A percentile compares a stretch with the other conserved stretches of the same genome.
phyloP scores from a whole-genome alignment of 30 jellyfish, hydroid and myxozoan genomes.

The Aurelia sp. region DNA sequence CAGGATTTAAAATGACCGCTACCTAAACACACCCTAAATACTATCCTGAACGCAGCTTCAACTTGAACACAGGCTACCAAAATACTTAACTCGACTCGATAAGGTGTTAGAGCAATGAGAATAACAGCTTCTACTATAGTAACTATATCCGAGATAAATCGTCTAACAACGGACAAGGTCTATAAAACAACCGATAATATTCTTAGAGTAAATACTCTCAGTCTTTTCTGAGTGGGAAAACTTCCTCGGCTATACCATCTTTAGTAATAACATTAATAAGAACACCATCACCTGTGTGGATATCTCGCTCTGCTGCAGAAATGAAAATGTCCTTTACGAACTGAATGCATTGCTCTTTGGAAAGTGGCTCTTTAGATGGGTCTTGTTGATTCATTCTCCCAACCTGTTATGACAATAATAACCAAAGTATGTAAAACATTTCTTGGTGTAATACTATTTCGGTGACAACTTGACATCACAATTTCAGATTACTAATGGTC shows the following conservation, averaged over 20 bases:
- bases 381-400: constrained; percentile 83
- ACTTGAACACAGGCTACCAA: no score
- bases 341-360: constrained; percentile 79
- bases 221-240: constrained; percentile 90
- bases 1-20: no score
- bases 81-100: no score
- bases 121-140: no score
- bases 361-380: constrained; percentile 67
- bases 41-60: no score
- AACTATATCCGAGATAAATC: no score
- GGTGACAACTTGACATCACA: no score
- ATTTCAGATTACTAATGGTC: no score
- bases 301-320: constrained; percentile 98
- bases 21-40: no score
- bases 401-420: constrained; percentile 36
- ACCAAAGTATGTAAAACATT: no score
- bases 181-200: not conserved
- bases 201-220: not conserved
- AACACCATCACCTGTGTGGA: constrained; percentile 98
- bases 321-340: constrained; percentile 93
- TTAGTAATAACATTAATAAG: constrained; percentile 74
- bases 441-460: no score
- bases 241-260: constrained; percentile 81
- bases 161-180: not conserved
- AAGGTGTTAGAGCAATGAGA: no score